Base-by-base conservation (phyloP, 2,888 invertebrate species). In the Eupithecia subfuscata region DNA sequence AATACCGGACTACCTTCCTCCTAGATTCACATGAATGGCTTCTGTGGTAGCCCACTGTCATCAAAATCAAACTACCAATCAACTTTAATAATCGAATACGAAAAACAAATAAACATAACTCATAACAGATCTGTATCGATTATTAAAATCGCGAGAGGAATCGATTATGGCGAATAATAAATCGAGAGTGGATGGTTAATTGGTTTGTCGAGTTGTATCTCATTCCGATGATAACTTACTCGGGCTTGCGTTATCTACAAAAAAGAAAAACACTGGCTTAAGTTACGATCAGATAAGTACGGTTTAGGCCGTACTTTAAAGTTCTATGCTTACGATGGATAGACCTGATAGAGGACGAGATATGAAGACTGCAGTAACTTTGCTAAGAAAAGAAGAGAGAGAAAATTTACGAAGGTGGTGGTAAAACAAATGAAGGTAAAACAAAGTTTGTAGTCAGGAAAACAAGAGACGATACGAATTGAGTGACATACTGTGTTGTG, bases 101-200 rank as follows among this genome's bases (percentile, higher is more conserved):
- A 87, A 91, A 92, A 92, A 90, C 92, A 94, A 94, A 93, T 92
- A 93, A 91, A 85, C 88, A 90, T 91, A 90, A 92, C 87, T 92
- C 91, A 90, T 88, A 86, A 84, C 81, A 85, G 92, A 92, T 93
- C 89, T 85, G 86, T 89, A 92, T 92, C 92, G 91, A 91, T 90
- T 92, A 92, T 92, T 92, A 91, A 91, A 90, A 91, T 86, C 84
- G 88, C 87, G 87, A 90, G 85, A 88, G 87, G 88, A 90, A 88
- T 91, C 92, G 92, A 93, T 93, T 93, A 93, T 91, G 88, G 85
- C 83, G 84, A 85, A 88, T 88, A 89, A 90, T 92, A 90, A 92
- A 91, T 90, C 48, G 73, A 74, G 87, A 86, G 84, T 82, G 83
- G 74, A 79, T 85, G 85, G 91, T 90, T 94, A 94, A 94, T 94